These are phyloP conservation scores for Helicoverpa zea DNA, from an alignment of 1,140 invertebrate genomes.

Conservation along the genomic window DNA sequence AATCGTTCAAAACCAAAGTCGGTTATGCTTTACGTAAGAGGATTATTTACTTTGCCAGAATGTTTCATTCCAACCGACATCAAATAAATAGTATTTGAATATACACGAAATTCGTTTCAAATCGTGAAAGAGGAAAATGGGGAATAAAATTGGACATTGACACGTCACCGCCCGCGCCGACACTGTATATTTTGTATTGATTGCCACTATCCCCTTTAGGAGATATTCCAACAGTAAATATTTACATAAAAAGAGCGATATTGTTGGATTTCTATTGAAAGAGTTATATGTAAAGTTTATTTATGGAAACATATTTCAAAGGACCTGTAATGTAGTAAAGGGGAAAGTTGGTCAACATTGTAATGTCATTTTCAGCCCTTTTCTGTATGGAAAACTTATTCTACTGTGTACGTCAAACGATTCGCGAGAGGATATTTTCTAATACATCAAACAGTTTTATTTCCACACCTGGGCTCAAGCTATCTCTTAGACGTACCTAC, in stretches of 20 bases:
- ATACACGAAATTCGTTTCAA: conserved; percentile 36
- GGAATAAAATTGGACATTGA: conserved; percentile 38
- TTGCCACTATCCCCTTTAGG: conserved; percentile 3
- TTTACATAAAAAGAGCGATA: background rate
- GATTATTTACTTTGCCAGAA: conserved; percentile 9
- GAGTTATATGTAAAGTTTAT: background rate
- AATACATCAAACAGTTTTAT: conserved; percentile 18
- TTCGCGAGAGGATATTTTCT: background rate
- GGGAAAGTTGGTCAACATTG: background rate
- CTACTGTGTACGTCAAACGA: conserved; percentile 16
- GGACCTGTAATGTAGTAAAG: background rate
- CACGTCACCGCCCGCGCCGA: conserved; percentile 9
- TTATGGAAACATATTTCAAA: background rate
- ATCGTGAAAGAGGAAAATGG: background rate
- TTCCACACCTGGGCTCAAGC: background rate
- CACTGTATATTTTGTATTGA: conserved; percentile 18
- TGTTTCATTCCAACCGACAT: conserved; percentile 7
- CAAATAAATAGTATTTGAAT: conserved; percentile 27
- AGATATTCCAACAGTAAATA: conserved; percentile 6
- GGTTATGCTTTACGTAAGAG: conserved; percentile 1
- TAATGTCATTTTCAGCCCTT: background rate
- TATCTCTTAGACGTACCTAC: background rate
- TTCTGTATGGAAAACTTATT: background rate
- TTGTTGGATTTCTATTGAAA: conserved; percentile 11
- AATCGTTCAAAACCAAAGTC: background rate